Conservation (phyloP, 2,113 vertebrate species). For the Colaptes auratus region DNA sequence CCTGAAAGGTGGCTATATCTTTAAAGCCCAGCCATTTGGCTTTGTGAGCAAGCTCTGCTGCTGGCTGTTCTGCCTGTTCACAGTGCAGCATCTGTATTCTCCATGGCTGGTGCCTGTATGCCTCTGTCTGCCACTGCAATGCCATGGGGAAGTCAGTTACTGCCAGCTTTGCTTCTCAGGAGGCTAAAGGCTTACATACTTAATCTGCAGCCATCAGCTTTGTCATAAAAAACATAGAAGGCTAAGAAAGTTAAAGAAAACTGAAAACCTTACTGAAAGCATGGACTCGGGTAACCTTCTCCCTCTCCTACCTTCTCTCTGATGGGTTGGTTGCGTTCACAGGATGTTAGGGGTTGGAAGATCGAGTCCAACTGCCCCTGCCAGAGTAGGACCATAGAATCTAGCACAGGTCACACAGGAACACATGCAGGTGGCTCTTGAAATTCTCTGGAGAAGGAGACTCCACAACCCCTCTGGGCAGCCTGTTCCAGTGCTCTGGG, state of each 20-base stretch:
- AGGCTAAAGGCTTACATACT: background rate
- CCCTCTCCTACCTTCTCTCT: background rate
- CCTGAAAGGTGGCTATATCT: background rate
- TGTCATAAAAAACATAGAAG: no score
- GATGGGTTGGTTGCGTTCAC: background rate
- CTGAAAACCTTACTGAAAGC: no score
- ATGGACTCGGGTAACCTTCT: no score
- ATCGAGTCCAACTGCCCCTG: no score
- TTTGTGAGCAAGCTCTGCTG: background rate
- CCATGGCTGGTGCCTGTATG: rapidly evolving
- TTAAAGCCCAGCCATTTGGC: background rate
- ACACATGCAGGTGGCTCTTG: no score
- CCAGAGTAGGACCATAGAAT: no score
- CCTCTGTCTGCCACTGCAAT: background rate
- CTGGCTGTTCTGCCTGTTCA: background rate
- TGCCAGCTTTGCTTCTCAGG: background rate
- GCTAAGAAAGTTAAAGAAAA: no score
- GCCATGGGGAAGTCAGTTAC: rapidly evolving
- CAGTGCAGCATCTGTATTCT: background rate
- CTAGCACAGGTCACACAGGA: no score
- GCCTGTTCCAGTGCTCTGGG: no score
- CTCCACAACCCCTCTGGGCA: no score
- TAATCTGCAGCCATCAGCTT: background rate
- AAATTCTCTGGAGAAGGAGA: no score
- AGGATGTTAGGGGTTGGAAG: no score